Evolutionary conservation across 2,797 vertebrate genomes (phyloP).

Genomic region (Pseudochirops corinnae): DNA sequence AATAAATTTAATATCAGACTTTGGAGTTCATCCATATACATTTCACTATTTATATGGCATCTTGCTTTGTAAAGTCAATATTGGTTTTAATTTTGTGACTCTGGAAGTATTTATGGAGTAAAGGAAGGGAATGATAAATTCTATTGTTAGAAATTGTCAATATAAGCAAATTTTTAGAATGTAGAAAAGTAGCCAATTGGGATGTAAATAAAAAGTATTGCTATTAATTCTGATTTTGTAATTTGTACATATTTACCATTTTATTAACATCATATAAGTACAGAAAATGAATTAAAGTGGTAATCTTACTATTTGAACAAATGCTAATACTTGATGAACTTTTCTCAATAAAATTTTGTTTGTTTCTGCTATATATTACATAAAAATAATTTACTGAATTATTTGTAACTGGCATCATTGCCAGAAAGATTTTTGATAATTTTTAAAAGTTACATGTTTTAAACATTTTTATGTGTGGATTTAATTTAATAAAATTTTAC

Average conservation of each 20-base stretch:
- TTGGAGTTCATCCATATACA: neutral
- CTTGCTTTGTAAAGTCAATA: neutral
- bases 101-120: neutral
- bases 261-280: neutral
- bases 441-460: slow-evolving; percentile 40
- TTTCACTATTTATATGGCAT: neutral
- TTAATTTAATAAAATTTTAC: slow-evolving; percentile 15
- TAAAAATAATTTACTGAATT: neutral
- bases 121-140: neutral
- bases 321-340: neutral
- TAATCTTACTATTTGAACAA: neutral
- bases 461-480: slow-evolving; percentile 1
- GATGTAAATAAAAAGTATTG: neutral
- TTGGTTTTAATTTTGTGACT: neutral
- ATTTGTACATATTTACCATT: neutral
- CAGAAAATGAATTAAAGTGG: neutral
- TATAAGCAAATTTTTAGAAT: neutral
- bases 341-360: neutral
- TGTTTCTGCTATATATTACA: neutral
- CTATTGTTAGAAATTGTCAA: neutral
- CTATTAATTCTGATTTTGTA: neutral
- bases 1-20: neutral
- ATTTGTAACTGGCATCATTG: neutral
- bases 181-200: neutral
- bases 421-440: neutral